These are phyloP conservation scores for Ceratosolen fusciceps DNA, from an alignment of 1,140 invertebrate species.

Conservation along the genomic window DNA sequence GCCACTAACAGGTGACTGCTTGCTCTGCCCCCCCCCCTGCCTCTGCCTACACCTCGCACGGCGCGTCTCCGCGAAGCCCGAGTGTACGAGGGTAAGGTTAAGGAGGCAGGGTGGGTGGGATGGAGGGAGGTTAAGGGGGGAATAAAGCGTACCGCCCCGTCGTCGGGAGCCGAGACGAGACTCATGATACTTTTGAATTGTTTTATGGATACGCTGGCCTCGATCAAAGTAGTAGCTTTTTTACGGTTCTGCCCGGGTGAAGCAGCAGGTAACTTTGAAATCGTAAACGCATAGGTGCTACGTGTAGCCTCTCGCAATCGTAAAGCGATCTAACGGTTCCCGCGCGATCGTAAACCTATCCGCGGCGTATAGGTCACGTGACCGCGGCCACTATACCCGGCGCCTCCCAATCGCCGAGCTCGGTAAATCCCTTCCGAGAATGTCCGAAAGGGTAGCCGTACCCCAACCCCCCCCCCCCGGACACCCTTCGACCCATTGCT, in stretches of 20 bases:
- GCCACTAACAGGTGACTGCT: constrained; percentile 34
- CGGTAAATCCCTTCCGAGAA: constrained; percentile 26
- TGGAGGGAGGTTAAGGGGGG: too few relatives aligned
- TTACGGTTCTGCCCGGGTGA: constrained; percentile 26
- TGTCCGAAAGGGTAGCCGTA: background rate
- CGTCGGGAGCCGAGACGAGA: constrained; percentile 17
- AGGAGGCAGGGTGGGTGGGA: background rate
- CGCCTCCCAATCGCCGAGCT: background rate
- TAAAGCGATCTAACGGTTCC: constrained; percentile 50
- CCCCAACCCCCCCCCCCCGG: too few relatives aligned
- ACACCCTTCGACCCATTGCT: too few relatives aligned
- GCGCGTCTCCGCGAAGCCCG: background rate
- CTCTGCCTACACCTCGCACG: background rate
- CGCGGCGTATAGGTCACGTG: constrained; percentile 40
- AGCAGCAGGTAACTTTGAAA: constrained; percentile 49
- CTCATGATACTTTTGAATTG: constrained; percentile 44
- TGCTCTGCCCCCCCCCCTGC: background rate
- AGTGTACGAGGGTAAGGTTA: background rate
- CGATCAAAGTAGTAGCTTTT: constrained; percentile 34
- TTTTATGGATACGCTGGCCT: constrained; percentile 45
- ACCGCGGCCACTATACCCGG: constrained; percentile 41
- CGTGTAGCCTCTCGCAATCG: constrained; percentile 46
- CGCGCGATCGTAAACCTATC: constrained; percentile 51
- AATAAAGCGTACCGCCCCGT: too few relatives aligned
- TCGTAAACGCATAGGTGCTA: constrained; percentile 45